Percentiles rank a stretch among this genome's conserved stretches.
Evolutionary conservation across 2,113 vertebrate genomes (phyloP).

Genomic region (Coptodon rendalli): DNA sequence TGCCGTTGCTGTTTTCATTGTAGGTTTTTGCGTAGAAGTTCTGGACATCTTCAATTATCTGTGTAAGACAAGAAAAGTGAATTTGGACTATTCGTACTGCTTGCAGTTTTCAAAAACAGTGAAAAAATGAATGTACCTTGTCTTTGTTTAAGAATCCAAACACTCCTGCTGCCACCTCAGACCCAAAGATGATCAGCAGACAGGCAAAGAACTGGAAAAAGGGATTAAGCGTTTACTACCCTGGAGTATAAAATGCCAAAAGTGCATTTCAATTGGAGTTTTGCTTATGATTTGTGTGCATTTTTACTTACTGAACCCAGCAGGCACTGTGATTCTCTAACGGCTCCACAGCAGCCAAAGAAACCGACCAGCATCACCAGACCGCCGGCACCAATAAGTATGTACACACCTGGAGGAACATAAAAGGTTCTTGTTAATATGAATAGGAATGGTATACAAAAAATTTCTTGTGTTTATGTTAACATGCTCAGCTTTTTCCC

Average conservation of each 20-base stretch:
- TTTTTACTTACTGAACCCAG: slow-evolving; percentile 85
- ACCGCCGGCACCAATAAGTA: slow-evolving; percentile 86
- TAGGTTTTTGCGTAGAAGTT: slow-evolving; percentile 79
- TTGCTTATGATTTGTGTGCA: neutral
- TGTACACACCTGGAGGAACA: slow-evolving; percentile 81
- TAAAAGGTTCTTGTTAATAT: neutral
- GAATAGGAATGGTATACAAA: neutral
- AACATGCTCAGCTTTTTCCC: neutral
- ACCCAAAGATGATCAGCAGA: slow-evolving; percentile 92
- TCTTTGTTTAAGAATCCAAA: slow-evolving; percentile 95
- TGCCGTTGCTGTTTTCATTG: slow-evolving; percentile 68
- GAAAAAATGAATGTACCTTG: slow-evolving; percentile 63
- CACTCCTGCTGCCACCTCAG: slow-evolving; percentile 91
- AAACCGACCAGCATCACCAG: slow-evolving; percentile 92
- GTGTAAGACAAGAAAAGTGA: neutral
- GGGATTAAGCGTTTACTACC: neutral
- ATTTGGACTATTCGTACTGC: neutral
- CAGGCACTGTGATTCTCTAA: slow-evolving; percentile 91
- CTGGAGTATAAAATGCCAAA: neutral
- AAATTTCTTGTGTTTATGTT: fast-evolving
- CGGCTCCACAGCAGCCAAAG: slow-evolving; percentile 94
- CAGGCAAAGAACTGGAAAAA: slow-evolving; percentile 88
- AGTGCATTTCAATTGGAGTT: neutral
- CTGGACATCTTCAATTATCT: slow-evolving; percentile 88
- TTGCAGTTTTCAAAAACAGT: neutral